Evolutionary conservation across 1,140 invertebrate genomes (phyloP).

Genomic region (Trichonephila clavata): DNA sequence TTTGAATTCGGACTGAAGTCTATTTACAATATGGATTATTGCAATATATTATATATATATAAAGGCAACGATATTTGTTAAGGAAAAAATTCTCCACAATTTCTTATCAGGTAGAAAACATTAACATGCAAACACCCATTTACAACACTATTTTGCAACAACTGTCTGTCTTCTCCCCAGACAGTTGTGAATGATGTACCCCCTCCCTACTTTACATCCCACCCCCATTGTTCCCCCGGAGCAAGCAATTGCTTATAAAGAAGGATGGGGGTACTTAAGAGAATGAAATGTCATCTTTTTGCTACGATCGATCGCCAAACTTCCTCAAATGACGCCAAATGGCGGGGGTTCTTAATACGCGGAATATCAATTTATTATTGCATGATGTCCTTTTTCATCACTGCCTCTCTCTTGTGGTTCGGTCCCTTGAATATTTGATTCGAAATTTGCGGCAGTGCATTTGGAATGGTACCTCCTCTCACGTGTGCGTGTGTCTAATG

Average conservation of each 20-base stretch:
- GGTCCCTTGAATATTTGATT: conserved; percentile 70
- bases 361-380: conserved; percentile 76
- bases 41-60: neutral
- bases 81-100: neutral
- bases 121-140: conserved; percentile 4
- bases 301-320: conserved; percentile 59
- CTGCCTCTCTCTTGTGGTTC: conserved; percentile 54
- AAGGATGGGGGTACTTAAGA: conserved; percentile 53
- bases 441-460: conserved; percentile 65
- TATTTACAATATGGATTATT: neutral
- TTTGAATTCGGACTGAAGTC: neutral
- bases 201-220: neutral
- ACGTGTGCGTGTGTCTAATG: conserved; percentile 12
- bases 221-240: conserved; percentile 7
- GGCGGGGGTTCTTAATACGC: conserved; percentile 63
- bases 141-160: conserved; percentile 2
- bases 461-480: conserved; percentile 35
- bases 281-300: conserved; percentile 59
- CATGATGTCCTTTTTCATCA: conserved; percentile 71
- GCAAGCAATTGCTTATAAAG: conserved; percentile 50
- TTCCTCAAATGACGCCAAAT: conserved; percentile 66
- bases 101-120: neutral
- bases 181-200: conserved; percentile 25
- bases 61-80: neutral
- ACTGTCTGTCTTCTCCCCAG: conserved; percentile 23